A percentile compares a stretch with the other conserved stretches of the same genome.
Conservation (phyloP, 2,113 vertebrate species). For the Pygathrix nemaeus region DNA sequence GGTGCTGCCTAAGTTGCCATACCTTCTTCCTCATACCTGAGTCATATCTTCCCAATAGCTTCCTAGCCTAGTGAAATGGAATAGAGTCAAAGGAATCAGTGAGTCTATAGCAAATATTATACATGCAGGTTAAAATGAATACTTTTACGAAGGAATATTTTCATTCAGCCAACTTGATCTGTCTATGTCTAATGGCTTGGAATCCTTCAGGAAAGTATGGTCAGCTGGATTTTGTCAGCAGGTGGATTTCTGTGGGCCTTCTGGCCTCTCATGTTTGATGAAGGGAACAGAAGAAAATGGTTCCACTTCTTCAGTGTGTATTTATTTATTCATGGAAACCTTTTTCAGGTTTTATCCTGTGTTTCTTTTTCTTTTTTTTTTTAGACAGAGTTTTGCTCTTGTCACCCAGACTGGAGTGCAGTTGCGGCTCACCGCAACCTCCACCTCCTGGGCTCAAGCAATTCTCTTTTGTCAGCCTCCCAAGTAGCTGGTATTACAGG, state of each 20-base stretch:
- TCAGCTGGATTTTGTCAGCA: neutral
- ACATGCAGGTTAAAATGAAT: neutral
- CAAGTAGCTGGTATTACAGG: too few species aligned
- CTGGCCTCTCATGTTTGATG: neutral
- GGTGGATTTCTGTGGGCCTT: neutral
- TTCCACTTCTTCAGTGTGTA: neutral
- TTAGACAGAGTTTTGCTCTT: too few species aligned
- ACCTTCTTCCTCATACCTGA: neutral
- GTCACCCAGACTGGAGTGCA: too few species aligned
- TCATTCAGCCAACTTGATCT: neutral
- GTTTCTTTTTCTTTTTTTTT: too few species aligned
- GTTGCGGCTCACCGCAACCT: too few species aligned
- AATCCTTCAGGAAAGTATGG: neutral
- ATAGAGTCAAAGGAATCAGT: neutral
- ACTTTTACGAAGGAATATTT: neutral
- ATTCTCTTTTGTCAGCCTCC: too few species aligned
- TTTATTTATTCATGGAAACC: neutral
- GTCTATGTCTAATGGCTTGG: neutral
- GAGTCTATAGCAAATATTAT: neutral
- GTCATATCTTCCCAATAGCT: neutral
- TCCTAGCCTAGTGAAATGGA: neutral
- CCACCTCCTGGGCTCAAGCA: too few species aligned
- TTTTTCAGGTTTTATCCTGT: neutral
- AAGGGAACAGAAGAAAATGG: neutral
- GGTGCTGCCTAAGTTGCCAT: neutral